Base-by-base conservation (phyloP, 2,113 vertebrate species). In the Solea solea region DNA sequence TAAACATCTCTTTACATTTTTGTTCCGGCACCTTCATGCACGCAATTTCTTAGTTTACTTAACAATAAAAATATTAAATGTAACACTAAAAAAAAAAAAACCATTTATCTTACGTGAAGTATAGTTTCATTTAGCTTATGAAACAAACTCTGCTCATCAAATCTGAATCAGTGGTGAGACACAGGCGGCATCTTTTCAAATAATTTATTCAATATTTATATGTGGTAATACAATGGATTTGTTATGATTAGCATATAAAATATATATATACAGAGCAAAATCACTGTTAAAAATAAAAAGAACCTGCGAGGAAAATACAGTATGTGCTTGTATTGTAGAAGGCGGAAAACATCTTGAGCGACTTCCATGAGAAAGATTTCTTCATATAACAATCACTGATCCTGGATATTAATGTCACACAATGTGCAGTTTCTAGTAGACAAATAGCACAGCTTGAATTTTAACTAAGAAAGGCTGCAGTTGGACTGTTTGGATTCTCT, bases 131-230 rank as follows among this genome's bases (percentile, higher is more conserved):
- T 34, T 34, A 2, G 5, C 34, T 21, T 6, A 34, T 34, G 3
- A 34, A 21, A 34, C 34, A 34, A 34, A 34, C 34, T 0, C 34
- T 34, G 3, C 2, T 64, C 39, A 60, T 45, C 21, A 60, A 42
- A 72, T 67, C 34, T 21, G 56, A 42, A 72, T 67, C 34, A 76
- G 72, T 2, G 0, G 21, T 1, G 21, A 21, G 34, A 34, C 34
- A 34, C 34, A 34, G 34, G 34, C 5, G 34, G 34, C 34, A 34
- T 34, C 5, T 34, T 78, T 92, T 82, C 74, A 90, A 93, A 93
- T 93, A 91, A 94, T 94, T 94, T 93, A 94, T 93, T 94, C 64
- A 86, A 82, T 82, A 90, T 85, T 87, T 69, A 90, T 88, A 81
- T 81, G 74, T 79, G 85, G 44, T 76, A 85, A 86, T 83, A 91